Evolutionary conservation across 2,797 vertebrate genomes (phyloP).

Genomic region (Brotula barbata): DNA sequence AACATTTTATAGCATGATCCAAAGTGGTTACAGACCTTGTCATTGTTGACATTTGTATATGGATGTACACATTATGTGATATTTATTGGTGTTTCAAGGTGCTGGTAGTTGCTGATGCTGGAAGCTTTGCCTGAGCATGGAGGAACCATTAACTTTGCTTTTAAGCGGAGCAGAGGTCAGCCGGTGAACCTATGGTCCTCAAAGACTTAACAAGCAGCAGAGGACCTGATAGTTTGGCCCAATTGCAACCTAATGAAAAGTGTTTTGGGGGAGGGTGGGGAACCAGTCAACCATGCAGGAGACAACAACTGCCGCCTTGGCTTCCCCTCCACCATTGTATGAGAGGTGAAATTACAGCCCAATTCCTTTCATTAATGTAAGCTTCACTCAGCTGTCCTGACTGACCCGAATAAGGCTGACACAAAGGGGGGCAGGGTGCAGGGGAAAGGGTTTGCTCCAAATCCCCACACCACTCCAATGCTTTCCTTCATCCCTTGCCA

Average conservation of each 20-base stretch:
- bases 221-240: conserved; percentile 61
- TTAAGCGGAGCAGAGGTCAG: conserved; percentile 64
- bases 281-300: conserved; percentile 58
- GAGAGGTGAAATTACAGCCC: conserved; percentile 74
- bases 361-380: conserved; percentile 73
- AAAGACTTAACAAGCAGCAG: conserved; percentile 47
- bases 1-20: conserved; percentile 17
- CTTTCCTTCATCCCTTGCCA: conserved; percentile 33
- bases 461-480: conserved; percentile 19
- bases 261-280: conserved; percentile 50
- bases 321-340: conserved; percentile 57
- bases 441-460: conserved; percentile 39
- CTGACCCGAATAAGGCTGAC: conserved; percentile 74
- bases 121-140: not conserved
- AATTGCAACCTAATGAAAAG: conserved; percentile 67
- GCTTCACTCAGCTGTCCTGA: conserved; percentile 66
- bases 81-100: conserved; percentile 30
- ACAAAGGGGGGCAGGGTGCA: conserved; percentile 24
- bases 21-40: conserved; percentile 34
- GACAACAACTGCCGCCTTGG: conserved; percentile 54
- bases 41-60: conserved; percentile 43
- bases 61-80: conserved; percentile 36
- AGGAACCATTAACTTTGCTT: conserved; percentile 40
- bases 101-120: conserved; percentile 32
- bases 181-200: conserved; percentile 54